Conservation (phyloP, 1,140 invertebrate genomes). For the Grapholita molesta region DNA sequence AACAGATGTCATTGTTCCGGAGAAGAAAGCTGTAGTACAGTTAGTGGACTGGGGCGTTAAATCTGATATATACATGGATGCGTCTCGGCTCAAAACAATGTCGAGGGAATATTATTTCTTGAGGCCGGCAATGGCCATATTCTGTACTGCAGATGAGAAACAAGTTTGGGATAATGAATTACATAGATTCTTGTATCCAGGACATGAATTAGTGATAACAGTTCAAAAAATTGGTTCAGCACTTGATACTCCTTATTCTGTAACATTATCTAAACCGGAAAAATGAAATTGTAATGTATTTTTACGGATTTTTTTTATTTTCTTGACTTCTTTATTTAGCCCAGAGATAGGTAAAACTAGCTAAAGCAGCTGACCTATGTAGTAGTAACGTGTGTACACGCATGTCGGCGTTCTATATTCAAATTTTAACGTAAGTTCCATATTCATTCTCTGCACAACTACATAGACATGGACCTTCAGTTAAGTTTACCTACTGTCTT, state of each 20-base stretch:
- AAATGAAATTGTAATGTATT: slow-evolving; percentile 7
- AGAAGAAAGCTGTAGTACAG: not conserved
- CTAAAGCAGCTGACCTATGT: too few relatives aligned
- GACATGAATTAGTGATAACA: slow-evolving; percentile 14
- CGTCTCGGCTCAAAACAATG: not conserved
- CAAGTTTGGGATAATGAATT: slow-evolving; percentile 4
- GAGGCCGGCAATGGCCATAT: not conserved
- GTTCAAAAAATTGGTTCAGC: not conserved
- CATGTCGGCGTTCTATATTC: too few relatives aligned
- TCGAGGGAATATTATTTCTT: not conserved
- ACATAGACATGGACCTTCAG: too few relatives aligned
- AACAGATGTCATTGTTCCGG: not conserved
- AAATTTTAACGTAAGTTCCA: too few relatives aligned
- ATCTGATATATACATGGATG: not conserved
- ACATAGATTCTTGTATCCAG: slow-evolving; percentile 1
- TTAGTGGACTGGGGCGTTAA: slow-evolving; percentile 15
- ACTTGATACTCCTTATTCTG: not conserved
- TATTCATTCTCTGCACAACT: too few relatives aligned
- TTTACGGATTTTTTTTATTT: too few relatives aligned
- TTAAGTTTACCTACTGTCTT: too few relatives aligned
- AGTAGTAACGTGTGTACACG: too few relatives aligned
- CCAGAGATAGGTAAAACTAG: too few relatives aligned
- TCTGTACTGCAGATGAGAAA: not conserved
- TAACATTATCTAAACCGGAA: not conserved
- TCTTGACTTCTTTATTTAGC: too few relatives aligned